Evolutionary conservation across 2,113 vertebrate genomes (phyloP).

Genomic region (Chionomys nivalis): DNA sequence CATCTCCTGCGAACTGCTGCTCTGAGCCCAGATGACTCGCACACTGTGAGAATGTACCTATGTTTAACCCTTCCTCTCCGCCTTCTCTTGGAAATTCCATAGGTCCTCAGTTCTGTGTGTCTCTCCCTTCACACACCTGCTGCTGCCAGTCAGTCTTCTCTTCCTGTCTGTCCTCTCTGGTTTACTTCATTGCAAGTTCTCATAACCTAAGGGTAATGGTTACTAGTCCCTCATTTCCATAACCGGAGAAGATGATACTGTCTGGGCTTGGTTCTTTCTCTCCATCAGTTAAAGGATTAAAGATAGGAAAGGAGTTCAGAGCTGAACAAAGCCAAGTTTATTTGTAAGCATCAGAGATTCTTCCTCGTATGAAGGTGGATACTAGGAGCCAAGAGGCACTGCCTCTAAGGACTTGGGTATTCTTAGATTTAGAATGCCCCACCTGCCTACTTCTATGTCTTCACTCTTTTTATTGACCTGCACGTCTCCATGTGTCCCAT

Average conservation of each 20-base stretch:
- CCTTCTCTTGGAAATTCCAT: background rate
- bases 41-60: background rate
- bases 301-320: background rate
- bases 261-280: background rate
- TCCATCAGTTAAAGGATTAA: background rate
- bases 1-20: background rate
- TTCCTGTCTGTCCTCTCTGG: background rate
- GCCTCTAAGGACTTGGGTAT: background rate
- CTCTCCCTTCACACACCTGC: background rate
- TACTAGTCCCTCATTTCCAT: background rate
- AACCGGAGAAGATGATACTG: background rate
- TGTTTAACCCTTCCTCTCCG: rapidly evolving
- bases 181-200: background rate
- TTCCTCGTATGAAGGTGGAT: background rate
- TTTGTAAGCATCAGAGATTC: background rate
- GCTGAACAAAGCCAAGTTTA: background rate
- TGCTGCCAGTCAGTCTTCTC: background rate
- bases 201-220: background rate
- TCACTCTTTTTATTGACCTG: background rate
- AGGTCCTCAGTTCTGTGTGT: background rate
- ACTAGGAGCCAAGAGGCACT: background rate
- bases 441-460: background rate
- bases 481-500: background rate
- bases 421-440: background rate
- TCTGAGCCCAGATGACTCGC: background rate